Evolutionary conservation across 2,113 vertebrate genomes (phyloP).

Genomic region (Hymenochirus boettgeri): DNA sequence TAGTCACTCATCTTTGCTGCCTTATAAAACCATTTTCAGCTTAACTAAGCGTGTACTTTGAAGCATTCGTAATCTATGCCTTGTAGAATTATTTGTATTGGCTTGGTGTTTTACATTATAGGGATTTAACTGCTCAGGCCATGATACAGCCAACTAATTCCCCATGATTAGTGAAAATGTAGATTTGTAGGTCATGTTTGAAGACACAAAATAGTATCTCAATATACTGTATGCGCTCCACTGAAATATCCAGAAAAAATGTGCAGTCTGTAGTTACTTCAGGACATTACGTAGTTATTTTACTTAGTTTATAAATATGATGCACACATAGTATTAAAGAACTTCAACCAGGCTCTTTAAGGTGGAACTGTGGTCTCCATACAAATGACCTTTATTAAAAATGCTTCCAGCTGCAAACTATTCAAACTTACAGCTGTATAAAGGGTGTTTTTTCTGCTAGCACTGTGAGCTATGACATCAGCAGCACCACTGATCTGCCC

Average conservation of each 20-base stretch:
- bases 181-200: slow-evolving; percentile 8
- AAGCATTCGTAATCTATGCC: slow-evolving; percentile 20
- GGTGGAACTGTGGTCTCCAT: too few relatives aligned
- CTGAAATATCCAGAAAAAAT: not conserved
- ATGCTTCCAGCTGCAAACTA: too few relatives aligned
- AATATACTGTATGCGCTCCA: not conserved
- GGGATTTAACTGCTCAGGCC: slow-evolving; percentile 10
- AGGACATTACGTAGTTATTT: too few relatives aligned
- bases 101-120: slow-evolving; percentile 22
- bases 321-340: too few relatives aligned
- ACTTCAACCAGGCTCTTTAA: too few relatives aligned
- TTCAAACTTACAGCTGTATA: too few relatives aligned
- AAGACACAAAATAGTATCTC: not conserved
- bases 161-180: not conserved
- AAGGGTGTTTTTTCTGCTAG: too few relatives aligned
- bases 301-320: too few relatives aligned
- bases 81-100: slow-evolving; percentile 21
- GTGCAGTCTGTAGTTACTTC: not conserved
- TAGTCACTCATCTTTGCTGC: not conserved
- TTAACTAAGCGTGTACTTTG: slow-evolving; percentile 22
- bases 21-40: not conserved
- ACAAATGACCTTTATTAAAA: too few relatives aligned
- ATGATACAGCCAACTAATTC: slow-evolving; percentile 13
- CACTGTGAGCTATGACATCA: too few relatives aligned
- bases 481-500: too few relatives aligned